Percentiles rank a stretch among this genome's conserved stretches.
Conservation (phyloP, 1,140 invertebrate genomes). For the Gryon sp. region DNA sequence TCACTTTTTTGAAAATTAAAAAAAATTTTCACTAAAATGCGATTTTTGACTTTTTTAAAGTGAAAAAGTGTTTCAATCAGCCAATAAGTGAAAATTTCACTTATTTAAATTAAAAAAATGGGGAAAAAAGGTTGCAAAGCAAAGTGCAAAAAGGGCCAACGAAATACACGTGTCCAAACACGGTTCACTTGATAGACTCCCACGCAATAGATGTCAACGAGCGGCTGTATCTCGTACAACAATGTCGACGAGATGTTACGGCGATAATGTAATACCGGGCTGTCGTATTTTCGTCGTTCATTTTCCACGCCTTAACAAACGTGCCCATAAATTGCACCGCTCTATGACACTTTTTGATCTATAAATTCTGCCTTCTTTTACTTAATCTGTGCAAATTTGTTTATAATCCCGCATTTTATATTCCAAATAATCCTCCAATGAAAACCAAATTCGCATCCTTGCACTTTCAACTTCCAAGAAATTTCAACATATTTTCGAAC, state of each 20-base stretch:
- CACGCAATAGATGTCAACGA: constrained; percentile 53
- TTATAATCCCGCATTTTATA: constrained; percentile 42
- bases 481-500: too few species aligned
- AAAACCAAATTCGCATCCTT: too few species aligned
- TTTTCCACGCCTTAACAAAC: constrained; percentile 39
- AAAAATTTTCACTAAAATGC: too few species aligned
- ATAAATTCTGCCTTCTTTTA: constrained; percentile 16
- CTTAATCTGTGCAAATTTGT: constrained; percentile 13
- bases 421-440: constrained; percentile 7
- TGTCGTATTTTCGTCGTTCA: constrained; percentile 37
- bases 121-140: too few species aligned
- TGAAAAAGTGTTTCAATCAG: too few species aligned
- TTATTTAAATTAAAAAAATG: too few species aligned
- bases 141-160: constrained; percentile 26
- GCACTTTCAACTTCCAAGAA: too few species aligned
- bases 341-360: constrained; percentile 41
- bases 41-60: too few species aligned
- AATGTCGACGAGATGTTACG: constrained; percentile 60
- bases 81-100: too few species aligned
- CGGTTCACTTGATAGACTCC: constrained; percentile 63
- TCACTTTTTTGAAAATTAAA: too few species aligned
- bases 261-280: constrained; percentile 56
- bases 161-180: constrained; percentile 61
- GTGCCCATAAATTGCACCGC: constrained; percentile 14
- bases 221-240: constrained; percentile 54